A percentile compares a stretch with the other conserved stretches of the same genome.
phyloP scores from a whole-genome alignment of 2,113 vertebrate genomes.

The Meleagris gallopavo region DNA sequence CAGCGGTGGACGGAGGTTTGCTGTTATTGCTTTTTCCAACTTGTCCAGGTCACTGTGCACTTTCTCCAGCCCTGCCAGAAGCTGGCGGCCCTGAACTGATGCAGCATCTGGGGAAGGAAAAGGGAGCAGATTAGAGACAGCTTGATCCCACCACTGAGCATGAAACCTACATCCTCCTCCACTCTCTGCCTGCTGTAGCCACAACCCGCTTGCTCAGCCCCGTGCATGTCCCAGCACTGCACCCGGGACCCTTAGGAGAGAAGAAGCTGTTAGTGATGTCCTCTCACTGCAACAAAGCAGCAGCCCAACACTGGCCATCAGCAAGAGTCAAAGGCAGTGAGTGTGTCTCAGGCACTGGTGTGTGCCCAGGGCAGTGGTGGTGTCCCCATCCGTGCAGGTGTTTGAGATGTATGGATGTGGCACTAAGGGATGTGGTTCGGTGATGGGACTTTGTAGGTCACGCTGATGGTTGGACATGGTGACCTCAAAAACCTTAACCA shows the following conservation, averaged over 20 bases:
- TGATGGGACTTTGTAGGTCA: not conserved
- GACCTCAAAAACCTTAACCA: not conserved
- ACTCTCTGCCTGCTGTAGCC: not conserved
- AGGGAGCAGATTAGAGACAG: not conserved
- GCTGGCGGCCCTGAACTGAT: conserved; percentile 87
- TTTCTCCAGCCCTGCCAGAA: conserved; percentile 92
- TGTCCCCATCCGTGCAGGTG: not conserved
- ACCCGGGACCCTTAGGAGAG: not conserved
- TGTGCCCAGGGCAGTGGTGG: not conserved
- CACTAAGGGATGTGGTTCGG: not conserved
- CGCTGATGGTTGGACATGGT: not conserved
- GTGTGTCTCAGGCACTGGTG: not conserved
- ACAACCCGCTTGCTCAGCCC: not conserved
- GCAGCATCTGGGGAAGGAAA: conserved; percentile 79
- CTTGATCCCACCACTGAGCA: not conserved
- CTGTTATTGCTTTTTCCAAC: conserved; percentile 90
- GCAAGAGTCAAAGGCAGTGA: not conserved
- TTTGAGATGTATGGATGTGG: not conserved
- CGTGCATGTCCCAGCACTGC: fast-evolving
- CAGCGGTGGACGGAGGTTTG: conserved; percentile 88
- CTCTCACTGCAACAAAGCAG: not conserved
- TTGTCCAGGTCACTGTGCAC: conserved; percentile 88
- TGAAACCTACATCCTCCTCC: not conserved
- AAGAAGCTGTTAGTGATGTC: not conserved
- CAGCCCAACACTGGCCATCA: not conserved